Conservation (phyloP, 2,888 invertebrate genomes). For the Odiellus spinosus region DNA sequence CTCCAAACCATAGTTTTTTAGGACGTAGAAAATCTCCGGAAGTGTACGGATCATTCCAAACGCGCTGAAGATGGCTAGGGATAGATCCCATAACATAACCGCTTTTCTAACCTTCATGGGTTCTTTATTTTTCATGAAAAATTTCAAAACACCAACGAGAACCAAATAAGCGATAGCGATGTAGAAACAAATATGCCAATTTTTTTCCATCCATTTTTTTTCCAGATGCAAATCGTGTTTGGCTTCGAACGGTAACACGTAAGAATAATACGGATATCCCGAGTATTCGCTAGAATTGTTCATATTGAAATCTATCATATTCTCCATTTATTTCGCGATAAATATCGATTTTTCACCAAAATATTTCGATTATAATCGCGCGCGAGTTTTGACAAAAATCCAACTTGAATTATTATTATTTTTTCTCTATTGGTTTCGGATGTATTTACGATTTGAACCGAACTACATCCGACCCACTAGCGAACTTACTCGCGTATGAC, state of each 20-base stretch:
- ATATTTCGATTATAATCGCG: too few species aligned
- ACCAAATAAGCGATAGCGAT: conserved; percentile 78
- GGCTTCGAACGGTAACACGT: conserved; percentile 86
- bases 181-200: conserved; percentile 88
- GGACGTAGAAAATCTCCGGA: conserved; percentile 76
- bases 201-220: conserved; percentile 83
- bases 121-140: conserved; percentile 79
- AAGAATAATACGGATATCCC: conserved; percentile 53
- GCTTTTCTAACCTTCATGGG: conserved; percentile 75
- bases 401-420: too few species aligned
- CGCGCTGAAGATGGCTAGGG: conserved; percentile 82
- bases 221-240: conserved; percentile 77
- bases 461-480: too few species aligned
- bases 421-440: too few species aligned
- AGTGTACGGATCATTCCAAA: conserved; percentile 67
- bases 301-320: too few species aligned
- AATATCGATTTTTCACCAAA: too few species aligned
- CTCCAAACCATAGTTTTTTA: conserved; percentile 76
- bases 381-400: too few species aligned
- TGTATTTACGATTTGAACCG: too few species aligned
- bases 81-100: conserved; percentile 72
- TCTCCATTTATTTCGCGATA: too few species aligned
- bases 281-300: too few species aligned
- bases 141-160: conserved; percentile 79
- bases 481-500: too few species aligned